These are phyloP conservation scores for Tetragonula clypearis DNA, from an alignment of 1,140 invertebrate species.

Conservation along the genomic window DNA sequence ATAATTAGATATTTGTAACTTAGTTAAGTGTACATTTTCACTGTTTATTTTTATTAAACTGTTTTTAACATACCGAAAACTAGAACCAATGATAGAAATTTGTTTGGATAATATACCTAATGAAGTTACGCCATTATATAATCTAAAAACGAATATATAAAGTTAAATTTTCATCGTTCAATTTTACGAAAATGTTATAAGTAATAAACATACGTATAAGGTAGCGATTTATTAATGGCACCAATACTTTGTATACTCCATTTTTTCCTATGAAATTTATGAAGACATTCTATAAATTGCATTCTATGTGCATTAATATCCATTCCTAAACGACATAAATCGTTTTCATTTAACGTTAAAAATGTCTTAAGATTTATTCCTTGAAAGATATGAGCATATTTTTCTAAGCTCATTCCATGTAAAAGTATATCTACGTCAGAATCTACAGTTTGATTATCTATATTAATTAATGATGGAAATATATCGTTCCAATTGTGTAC, in stretches of 20 bases:
- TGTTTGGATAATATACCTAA: slow-evolving; percentile 71
- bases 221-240: slow-evolving; percentile 51
- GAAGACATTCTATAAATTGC: slow-evolving; percentile 78
- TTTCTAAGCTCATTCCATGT: slow-evolving; percentile 83
- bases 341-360: slow-evolving; percentile 81
- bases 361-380: slow-evolving; percentile 82
- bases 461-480: slow-evolving; percentile 65
- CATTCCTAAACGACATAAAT: slow-evolving; percentile 81
- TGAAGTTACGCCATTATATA: slow-evolving; percentile 69
- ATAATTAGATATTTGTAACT: slow-evolving; percentile 59
- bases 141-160: slow-evolving; percentile 57
- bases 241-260: slow-evolving; percentile 80
- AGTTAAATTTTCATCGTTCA: not conserved
- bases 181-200: slow-evolving; percentile 12
- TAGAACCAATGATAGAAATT: slow-evolving; percentile 71
- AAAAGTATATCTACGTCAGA: slow-evolving; percentile 76
- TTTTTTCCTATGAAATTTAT: slow-evolving; percentile 81
- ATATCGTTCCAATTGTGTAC: slow-evolving; percentile 70
- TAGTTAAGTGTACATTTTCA: slow-evolving; percentile 39
- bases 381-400: slow-evolving; percentile 75
- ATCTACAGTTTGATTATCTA: slow-evolving; percentile 61
- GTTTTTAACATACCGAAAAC: slow-evolving; percentile 71
- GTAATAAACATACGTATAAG: slow-evolving; percentile 62
- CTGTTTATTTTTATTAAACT: slow-evolving; percentile 56
- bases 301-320: slow-evolving; percentile 82